Evolutionary conservation across 2,888 invertebrate species (phyloP), one percentile per base, ranked within the genome.

Genomic region (Diarsia mendica): DNA sequence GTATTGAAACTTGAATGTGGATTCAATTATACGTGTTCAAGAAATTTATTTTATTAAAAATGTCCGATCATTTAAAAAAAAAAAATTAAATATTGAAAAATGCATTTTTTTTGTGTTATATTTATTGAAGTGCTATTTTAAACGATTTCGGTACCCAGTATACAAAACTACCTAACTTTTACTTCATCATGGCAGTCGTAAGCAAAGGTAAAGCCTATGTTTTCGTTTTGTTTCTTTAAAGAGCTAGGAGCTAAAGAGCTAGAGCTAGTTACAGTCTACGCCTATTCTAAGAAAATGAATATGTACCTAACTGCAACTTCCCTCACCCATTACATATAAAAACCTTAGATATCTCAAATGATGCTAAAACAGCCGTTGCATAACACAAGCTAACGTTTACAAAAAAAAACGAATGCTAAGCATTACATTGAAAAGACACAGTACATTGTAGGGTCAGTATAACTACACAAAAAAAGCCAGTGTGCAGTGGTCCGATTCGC

Each of bases 11-110:
- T 75, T 83, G 82, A 88, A 87, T 89, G 88, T 84, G 85, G 87
- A 89, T 91, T 91, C 89, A 85, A 88, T 90, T 90, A 83, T 69
- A 80, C 75, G 75, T 73, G 73, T 46, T 77, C 75, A 71, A 77
- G 80, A 73, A 80, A 72, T 74, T 61, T 76, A 79, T 88, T 82
- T 82, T 79, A 76, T 83, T 85, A 67, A 82, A 72, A 79, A 72
- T 55, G 15, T 69, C 71, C n/a, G 58, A 77, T 82, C 28, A 28
- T 28, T 28, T n/a, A n/a, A n/a, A n/a, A n/a, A n/a, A n/a, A n/a
- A n/a, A n/a, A n/a, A n/a, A n/a, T n/a, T n/a, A n/a, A 28, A 28
- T 28, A 28, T 28, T 28, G 28, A 28, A 28, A 28, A 28, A 28
- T 28, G 28, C 28, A 28, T 2, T 28, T 28, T 2, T 28, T 28